Conservation (phyloP, 1,140 invertebrate species). For the Neotoxoptera formosana region DNA sequence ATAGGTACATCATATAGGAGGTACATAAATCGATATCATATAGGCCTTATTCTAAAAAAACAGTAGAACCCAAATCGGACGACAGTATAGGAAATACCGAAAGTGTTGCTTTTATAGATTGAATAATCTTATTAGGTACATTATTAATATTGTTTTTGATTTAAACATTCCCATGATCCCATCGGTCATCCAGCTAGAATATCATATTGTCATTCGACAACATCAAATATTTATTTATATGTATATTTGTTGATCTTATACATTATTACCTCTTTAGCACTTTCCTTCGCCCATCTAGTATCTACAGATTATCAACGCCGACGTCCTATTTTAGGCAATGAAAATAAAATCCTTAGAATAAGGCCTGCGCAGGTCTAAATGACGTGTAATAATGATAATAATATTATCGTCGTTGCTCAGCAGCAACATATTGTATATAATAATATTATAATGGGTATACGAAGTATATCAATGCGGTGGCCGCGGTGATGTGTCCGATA, state of each 20-base stretch:
- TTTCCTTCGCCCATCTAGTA: too few species aligned
- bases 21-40: neutral
- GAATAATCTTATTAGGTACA: too few species aligned
- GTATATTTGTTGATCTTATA: too few species aligned
- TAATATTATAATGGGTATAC: neutral
- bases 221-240: too few species aligned
- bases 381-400: neutral
- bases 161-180: too few species aligned
- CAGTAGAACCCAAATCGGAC: neutral
- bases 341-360: neutral
- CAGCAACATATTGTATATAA: neutral
- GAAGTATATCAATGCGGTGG: neutral
- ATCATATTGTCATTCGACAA: too few species aligned
- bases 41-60: neutral
- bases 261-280: too few species aligned
- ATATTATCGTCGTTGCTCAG: neutral
- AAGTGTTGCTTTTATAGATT: neutral
- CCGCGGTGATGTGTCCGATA: constrained; percentile 1
- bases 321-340: neutral
- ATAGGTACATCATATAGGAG: neutral
- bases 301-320: neutral
- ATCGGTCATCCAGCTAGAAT: too few species aligned
- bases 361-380: neutral
- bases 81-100: neutral
- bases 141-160: too few species aligned